Base-by-base conservation (phyloP, 2,113 vertebrate species). In the Salvator merianae region DNA sequence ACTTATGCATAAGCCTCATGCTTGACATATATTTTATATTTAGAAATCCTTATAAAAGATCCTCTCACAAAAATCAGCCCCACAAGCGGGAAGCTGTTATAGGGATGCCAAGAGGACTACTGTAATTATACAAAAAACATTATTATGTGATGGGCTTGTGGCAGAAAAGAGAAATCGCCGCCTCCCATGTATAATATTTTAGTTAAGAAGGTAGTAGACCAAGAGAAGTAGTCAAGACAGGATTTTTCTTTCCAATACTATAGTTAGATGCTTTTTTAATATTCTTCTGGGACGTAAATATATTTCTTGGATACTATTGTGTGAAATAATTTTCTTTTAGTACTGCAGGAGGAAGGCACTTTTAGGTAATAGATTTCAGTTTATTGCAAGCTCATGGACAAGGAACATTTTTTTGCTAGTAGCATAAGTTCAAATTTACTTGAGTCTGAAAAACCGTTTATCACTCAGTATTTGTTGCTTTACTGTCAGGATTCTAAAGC, bases 351-450 rank as follows among this genome's bases (percentile, higher is more conserved):
- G 26, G 10, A 76, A n/a, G 40, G 30, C 9, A 40, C n/a, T 79
- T 85, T 80, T 69, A 81, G 47, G 65, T 72, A 83, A 77, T 66
- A 77, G 81, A 77, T 36, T 50, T 55, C 6, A 24, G 26, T 68
- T 73, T 82, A 28, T 55, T 81, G 77, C 72, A 86, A 77, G 22
- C 74, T 59, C 22, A 5, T 70, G 47, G 63, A 40, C 63, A 18
- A 69, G 36, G n/a, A 30, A 10, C 22, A 28, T 22, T 30, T 30
- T 47, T 53, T 47, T 68, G 14, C 84, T 75, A 83, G 70, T 40
- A 75, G 32, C 76, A 66, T 79, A 72, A 7, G 7, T n/a, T 24
- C 63, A 82, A 53, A 36, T n/a, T 40, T 62, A 50, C 75, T 62
- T 32, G 16, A 47, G 65, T 34, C 28, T 34, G 77, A 70, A 72